Conservation (phyloP, 2,797 vertebrate genomes). For the Nannoperca obscura region DNA sequence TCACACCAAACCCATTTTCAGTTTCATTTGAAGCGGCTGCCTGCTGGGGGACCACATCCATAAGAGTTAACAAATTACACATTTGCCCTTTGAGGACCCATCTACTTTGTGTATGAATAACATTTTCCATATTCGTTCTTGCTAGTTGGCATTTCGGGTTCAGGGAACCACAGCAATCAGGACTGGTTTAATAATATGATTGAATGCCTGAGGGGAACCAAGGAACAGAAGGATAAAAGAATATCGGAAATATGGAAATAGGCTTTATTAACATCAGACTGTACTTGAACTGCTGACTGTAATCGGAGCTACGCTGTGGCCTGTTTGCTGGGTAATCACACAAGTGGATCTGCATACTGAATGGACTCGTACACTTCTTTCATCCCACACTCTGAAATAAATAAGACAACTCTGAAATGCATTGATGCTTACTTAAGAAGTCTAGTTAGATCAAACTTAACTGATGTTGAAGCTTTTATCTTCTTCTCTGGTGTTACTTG, state of each 20-base stretch:
- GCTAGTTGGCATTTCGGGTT: conserved; percentile 72
- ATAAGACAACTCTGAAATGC: conserved; percentile 17
- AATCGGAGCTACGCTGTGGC: conserved; percentile 13
- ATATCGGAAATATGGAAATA: conserved; percentile 68
- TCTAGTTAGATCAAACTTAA: background rate
- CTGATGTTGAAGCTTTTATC: background rate
- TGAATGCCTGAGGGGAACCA: conserved; percentile 58
- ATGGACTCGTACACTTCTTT: background rate
- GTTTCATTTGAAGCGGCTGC: conserved; percentile 46
- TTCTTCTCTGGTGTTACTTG: conserved; percentile 1
- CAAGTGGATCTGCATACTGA: conserved; percentile 40
- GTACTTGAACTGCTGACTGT: conserved; percentile 50
- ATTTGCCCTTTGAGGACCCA: conserved; percentile 77
- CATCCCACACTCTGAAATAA: conserved; percentile 8
- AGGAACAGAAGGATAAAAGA: conserved; percentile 48
- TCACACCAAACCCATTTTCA: conserved; percentile 43
- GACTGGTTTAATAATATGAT: conserved; percentile 65
- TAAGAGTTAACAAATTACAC: conserved; percentile 70
- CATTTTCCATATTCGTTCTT: conserved; percentile 65
- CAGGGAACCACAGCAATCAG: conserved; percentile 63
- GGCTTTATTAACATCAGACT: conserved; percentile 47
- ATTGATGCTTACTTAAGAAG: conserved; percentile 9
- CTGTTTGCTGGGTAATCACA: conserved; percentile 23
- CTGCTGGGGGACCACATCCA: conserved; percentile 41
- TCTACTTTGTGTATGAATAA: conserved; percentile 72